These are phyloP conservation scores for Eristalis arbustorum DNA, from an alignment of 2,888 invertebrate species.

Conservation along the genomic window DNA sequence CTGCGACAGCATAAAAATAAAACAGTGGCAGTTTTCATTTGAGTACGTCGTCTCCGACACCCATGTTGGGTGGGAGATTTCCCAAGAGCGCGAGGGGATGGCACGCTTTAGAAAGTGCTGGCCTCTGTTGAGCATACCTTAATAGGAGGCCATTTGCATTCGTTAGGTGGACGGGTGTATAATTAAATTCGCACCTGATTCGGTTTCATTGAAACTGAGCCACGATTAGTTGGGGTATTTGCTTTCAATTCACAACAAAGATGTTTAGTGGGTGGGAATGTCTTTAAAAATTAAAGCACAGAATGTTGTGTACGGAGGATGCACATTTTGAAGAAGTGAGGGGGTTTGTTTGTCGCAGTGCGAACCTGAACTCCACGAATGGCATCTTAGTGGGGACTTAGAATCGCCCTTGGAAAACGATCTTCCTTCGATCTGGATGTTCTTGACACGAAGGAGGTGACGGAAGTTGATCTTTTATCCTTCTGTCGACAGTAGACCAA, in stretches of 20 bases:
- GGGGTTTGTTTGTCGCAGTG: no score
- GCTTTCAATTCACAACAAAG: not conserved
- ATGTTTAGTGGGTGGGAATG: no score
- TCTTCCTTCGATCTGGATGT: no score
- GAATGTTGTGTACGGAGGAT: no score
- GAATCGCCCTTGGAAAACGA: no score
- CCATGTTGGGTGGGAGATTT: conserved; percentile 20
- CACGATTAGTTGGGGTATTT: not conserved
- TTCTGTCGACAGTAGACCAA: no score
- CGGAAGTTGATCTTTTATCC: no score
- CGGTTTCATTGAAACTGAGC: not conserved
- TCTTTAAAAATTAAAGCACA: no score
- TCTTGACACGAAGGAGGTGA: no score
- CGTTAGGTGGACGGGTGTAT: not conserved
- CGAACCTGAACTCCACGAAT: no score
- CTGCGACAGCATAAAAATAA: conserved; percentile 10
- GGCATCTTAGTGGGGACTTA: no score
- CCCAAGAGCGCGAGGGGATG: not conserved
- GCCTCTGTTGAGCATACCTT: not conserved
- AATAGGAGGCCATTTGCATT: conserved; percentile 42
- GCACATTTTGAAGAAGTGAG: no score
- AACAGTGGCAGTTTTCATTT: conserved; percentile 23
- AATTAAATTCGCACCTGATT: not conserved
- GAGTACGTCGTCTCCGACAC: not conserved
- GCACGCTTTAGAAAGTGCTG: conserved; percentile 37